Base-by-base conservation (phyloP, 2,113 vertebrate genomes). In the Strigops habroptila region DNA sequence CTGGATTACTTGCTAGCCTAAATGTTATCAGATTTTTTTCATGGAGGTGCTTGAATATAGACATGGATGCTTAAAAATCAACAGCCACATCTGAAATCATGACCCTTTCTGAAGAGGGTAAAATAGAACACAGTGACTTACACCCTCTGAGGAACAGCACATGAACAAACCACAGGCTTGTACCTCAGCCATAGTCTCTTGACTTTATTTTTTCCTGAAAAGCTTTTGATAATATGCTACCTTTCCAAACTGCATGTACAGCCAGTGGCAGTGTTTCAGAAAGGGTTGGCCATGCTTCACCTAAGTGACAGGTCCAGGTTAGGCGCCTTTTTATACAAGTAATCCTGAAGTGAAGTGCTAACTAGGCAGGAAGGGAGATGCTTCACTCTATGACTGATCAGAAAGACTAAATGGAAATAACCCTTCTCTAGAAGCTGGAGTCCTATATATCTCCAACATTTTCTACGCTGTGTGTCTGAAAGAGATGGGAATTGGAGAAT, bases 91-190 rank as follows among this genome's bases (percentile, higher is more conserved):
- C 44, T 81, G 55, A 41, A 85, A 81, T 53, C 7, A 14, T 28
- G 19, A 37, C 18, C 9, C 4, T 53, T 64, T 70, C 41, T 57
- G 16, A 55, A 48, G 0, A 49, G 7, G 7, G 10, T 83, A 12
- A 86, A 53, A 69, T 4, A 62, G 3, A 55, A 16, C 27, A 78
- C 9, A 31, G 25, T 31, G 27, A 41, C 8, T 85, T 76, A n/a
- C 55, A 6, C 8, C 12, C 9, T 60, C 39, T 44, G 31, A 68
- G 16, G 3, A 86, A 19, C 17, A 63, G 5, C 0, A 0, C 10
- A 7, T 19, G 21, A 59, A 73, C 87, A 49, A 74, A 31, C 0
- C 8, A n/a, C 5, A 35, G 11, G 6, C 35, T 0, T 7, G 12
- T 48, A 51, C 24, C 7, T 57, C 63, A 82, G 10, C 15, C 2